Percentiles rank a stretch among this genome's conserved stretches.
These are phyloP conservation scores for Catalaphyllia jardinei DNA, from an alignment of 64 coral and sea anemone genomes.

Conservation along the genomic window DNA sequence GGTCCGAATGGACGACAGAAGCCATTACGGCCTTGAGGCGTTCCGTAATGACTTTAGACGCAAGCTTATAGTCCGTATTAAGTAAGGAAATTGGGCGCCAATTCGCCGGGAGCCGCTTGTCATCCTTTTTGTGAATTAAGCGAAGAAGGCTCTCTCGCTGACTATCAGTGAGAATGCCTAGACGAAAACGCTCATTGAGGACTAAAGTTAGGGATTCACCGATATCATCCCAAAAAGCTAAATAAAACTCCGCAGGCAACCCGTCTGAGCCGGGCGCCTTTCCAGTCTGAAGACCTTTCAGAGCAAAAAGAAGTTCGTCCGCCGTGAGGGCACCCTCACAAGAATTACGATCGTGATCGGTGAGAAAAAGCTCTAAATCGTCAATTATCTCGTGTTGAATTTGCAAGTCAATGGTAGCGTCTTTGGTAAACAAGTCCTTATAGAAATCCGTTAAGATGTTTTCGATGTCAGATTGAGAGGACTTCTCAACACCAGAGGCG, in stretches of 20 bases:
- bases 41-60: not conserved
- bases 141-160: not conserved
- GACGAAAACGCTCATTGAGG: not conserved
- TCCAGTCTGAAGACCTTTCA: not conserved
- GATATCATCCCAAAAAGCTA: not conserved
- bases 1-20: not conserved
- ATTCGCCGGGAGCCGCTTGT: not conserved
- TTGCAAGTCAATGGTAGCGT: not conserved
- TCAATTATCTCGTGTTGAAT: not conserved
- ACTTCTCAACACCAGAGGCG: not conserved
- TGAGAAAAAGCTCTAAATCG: not conserved
- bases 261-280: constrained; percentile 25
- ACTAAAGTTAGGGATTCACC: not conserved
- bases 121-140: constrained; percentile 14
- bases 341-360: too few species aligned
- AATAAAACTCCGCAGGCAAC: not conserved
- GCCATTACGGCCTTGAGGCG: not conserved
- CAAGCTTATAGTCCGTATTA: not conserved
- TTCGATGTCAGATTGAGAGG: not conserved
- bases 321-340: not conserved
- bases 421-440: not conserved
- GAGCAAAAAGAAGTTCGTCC: not conserved
- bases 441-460: not conserved
- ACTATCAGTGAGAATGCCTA: not conserved
- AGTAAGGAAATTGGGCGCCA: constrained; percentile 1